Evolutionary conservation across 2,888 invertebrate species (phyloP), one percentile per base, ranked within the genome.

Genomic region (Drosophila setosimentum): DNA sequence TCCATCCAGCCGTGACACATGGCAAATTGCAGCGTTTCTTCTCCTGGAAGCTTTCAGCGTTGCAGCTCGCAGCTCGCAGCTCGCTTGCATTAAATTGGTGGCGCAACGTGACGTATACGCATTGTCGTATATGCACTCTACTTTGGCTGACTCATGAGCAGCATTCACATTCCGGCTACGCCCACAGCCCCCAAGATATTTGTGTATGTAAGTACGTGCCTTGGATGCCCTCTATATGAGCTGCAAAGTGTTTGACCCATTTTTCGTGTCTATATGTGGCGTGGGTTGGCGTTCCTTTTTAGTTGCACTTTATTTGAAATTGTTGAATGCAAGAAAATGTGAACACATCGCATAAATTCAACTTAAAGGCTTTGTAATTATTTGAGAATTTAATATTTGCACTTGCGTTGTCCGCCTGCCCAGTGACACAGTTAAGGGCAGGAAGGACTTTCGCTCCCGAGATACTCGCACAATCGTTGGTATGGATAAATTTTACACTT

Each of bases 101-200:
- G 71, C 50, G 55, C 85, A 82, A 82, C 82, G 73, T 73, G 85
- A 80, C 90, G 88, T 89, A 86, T 87, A 87, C 86, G 90, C 86
- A 86, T 89, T 86, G 72, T 84, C 82, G 58, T 77, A 68, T 68
- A 61, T 85, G 83, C 83, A 85, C 83, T 87, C 73, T 71, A 69
- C 85, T 79, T 71, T 67, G 73, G 68, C 79, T 71, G 82, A 78
- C 64, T 72, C 80, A 69, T 55, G 68, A 80, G 66, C 77, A 69
- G 81, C 69, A 61, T 73, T 77, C 66, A 58, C 66, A 66, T 51
- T 42, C 45, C 45, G 45, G 16, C 8, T 24, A 24, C 8, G 4
- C 11, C 49, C 35, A 8, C 50, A 18, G 24, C 11, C 18, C 7
- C 7, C 37, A 40, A 59, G 13, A 29, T 50, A 48, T 33, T 27